phyloP scores from a whole-genome alignment of 1,140 invertebrate genomes.

The Trichomalopsis sarcophagae region DNA sequence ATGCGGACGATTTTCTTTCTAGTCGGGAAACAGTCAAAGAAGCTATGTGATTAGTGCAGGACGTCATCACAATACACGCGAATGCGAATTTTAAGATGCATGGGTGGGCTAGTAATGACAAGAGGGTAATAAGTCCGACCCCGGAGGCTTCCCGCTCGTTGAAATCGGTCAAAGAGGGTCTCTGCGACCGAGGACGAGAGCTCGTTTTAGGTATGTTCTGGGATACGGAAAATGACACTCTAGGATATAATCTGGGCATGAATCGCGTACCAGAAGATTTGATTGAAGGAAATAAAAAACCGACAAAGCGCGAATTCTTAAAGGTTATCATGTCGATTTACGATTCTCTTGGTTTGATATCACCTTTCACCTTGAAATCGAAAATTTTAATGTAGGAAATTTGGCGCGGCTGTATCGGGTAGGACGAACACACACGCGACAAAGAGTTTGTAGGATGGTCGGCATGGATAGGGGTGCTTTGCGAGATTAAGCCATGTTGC shows the following conservation, averaged over 20 bases:
- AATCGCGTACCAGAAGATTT: neutral
- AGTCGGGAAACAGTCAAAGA: slow-evolving; percentile 36
- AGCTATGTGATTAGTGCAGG: neutral
- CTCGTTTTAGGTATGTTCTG: slow-evolving; percentile 35
- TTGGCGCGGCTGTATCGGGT: slow-evolving; percentile 53
- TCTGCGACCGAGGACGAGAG: neutral
- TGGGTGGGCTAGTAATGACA: slow-evolving; percentile 30
- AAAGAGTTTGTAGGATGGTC: slow-evolving; percentile 33
- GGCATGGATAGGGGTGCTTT: slow-evolving; percentile 1
- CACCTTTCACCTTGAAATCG: slow-evolving; percentile 39
- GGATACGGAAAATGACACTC: slow-evolving; percentile 15
- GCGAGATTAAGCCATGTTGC: neutral
- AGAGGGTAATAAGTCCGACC: neutral
- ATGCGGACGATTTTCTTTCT: slow-evolving; percentile 49
- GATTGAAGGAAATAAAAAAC: slow-evolving; percentile 30
- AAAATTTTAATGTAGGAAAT: slow-evolving; percentile 58
- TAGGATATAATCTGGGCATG: slow-evolving; percentile 3
- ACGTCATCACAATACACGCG: slow-evolving; percentile 39
- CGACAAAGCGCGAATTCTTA: slow-evolving; percentile 50
- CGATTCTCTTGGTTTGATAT: slow-evolving; percentile 58
- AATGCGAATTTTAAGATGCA: slow-evolving; percentile 53
- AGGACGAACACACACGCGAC: slow-evolving; percentile 53
- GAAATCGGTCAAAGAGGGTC: neutral
- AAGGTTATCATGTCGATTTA: slow-evolving; percentile 57
- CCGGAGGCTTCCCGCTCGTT: neutral